Conservation (phyloP, 2,113 vertebrate genomes). For the Coryphaenoides rupestris region DNA sequence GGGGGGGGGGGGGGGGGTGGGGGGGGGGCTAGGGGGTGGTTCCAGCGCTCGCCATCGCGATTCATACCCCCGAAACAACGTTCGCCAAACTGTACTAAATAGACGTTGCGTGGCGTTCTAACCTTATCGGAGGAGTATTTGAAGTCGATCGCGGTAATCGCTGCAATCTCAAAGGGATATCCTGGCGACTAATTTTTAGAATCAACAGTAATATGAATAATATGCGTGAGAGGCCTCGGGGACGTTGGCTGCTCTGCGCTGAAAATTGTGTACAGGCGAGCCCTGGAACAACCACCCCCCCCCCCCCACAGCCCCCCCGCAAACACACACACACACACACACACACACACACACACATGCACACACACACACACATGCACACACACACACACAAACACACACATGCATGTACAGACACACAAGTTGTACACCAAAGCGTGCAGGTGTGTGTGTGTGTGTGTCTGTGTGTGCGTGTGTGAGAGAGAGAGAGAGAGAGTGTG, state of each 20-base stretch:
- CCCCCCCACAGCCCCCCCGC: constrained; percentile 21
- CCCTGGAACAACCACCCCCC: constrained; percentile 8
- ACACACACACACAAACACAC: constrained; percentile 9
- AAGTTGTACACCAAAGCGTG: no score
- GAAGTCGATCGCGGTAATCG: constrained; percentile 69
- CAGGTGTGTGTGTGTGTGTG: no score
- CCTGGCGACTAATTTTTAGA: constrained; percentile 74
- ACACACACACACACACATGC: constrained; percentile 29
- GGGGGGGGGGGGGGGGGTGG: constrained; percentile 20
- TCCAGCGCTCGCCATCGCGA: constrained; percentile 37
- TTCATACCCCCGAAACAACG: constrained; percentile 50
- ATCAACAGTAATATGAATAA: constrained; percentile 75
- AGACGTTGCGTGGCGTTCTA: constrained; percentile 47
- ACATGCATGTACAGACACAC: constrained; percentile 15
- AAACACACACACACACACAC: constrained; percentile 24
- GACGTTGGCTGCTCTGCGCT: constrained; percentile 41
- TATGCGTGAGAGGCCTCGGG: constrained; percentile 57
- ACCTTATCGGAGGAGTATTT: constrained; percentile 70
- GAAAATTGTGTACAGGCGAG: constrained; percentile 40
- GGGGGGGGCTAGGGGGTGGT: constrained; percentile 21
- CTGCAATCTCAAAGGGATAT: constrained; percentile 72
- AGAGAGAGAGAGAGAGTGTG: no score
- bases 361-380: constrained; percentile 23
- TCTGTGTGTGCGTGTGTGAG: no score
- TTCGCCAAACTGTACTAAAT: constrained; percentile 43